Evolutionary conservation across 1,140 invertebrate genomes (phyloP), one percentile per base, ranked within the genome.

Genomic region (Tyrophagus putrescentiae): DNA sequence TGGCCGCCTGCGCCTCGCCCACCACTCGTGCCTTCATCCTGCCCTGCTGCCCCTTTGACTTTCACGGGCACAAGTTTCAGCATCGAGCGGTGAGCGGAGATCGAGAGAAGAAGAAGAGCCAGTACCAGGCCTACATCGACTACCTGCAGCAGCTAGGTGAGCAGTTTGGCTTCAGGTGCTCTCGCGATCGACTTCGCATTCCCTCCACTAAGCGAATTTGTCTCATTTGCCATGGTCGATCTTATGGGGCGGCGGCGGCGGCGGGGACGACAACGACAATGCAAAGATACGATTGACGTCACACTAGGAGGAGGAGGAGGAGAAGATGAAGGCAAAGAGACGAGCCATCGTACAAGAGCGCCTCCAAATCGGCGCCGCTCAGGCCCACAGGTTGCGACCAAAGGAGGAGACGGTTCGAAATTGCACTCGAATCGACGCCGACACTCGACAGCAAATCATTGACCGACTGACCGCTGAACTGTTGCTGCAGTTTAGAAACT

Each of bases 151-250:
- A 76, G 13, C 71, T 97, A 33, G 81, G 81, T 61, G 67, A 78
- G 29, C 68, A 27, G 74, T 1, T 90, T 84, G 76, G 86, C 86
- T 4, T 96, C 91, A 69, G 77, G 48, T 80, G 82, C 1, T 65
- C 79, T 56, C 72, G 81, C 39, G 94, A 98, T 72, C 84, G 82
- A 67, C 70, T 98, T 16, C 81, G 90, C 71, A 98, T 98, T 68
- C 93, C 94, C 0, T 97, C 92, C 25, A 97, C 93, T 3, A 95
- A 95, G 76, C 78, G 87, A 66, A 82, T 83, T 52, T 92, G 88
- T 70, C 72, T 92, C 44, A 72, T 94, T 45, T 84, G 87, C 21
- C 73, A 72, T 61, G 67, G 68, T 7, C 76, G 84, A 65, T 78
- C 65, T 31, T 70, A 73, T 62, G 2, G 33, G 4, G 16, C 44